Conservation (phyloP, 2,797 vertebrate species). For the Etheostoma perlongum region DNA sequence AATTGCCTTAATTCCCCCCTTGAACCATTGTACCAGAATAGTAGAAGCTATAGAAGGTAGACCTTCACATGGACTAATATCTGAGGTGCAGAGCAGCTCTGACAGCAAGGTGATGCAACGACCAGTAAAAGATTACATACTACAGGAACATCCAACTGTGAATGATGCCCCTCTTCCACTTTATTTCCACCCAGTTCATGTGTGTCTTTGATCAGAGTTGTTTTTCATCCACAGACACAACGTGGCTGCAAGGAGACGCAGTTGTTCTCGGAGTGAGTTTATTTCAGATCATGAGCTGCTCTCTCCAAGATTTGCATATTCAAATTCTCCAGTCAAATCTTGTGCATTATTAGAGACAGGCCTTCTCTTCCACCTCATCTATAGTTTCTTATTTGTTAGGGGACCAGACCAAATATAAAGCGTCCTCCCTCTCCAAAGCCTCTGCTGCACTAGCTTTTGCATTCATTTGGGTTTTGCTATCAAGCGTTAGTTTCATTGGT, state of each 20-base stretch:
- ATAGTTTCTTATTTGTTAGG: neutral
- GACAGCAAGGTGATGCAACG: slow-evolving; percentile 77
- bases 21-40: slow-evolving; percentile 20
- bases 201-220: slow-evolving; percentile 58
- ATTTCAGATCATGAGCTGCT: slow-evolving; percentile 51
- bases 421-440: neutral
- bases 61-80: slow-evolving; percentile 43
- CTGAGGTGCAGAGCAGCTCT: slow-evolving; percentile 44
- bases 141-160: slow-evolving; percentile 59
- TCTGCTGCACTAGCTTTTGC: neutral
- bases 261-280: slow-evolving; percentile 52
- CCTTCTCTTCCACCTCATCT: neutral
- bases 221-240: slow-evolving; percentile 61
- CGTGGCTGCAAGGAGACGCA: slow-evolving; percentile 48
- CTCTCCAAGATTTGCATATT: slow-evolving; percentile 69
- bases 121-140: slow-evolving; percentile 72
- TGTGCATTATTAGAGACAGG: slow-evolving; percentile 10
- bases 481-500: neutral
- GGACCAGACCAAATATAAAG: neutral
- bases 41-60: slow-evolving; percentile 14
- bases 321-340: slow-evolving; percentile 66
- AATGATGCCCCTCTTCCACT: slow-evolving; percentile 39
- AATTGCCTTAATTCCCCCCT: slow-evolving; percentile 27
- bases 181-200: slow-evolving; percentile 26
- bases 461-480: neutral